Evolutionary conservation across 2,113 vertebrate species (phyloP), one percentile per base, ranked within the genome.

Genomic region (Tragelaphus buxtoni): DNA sequence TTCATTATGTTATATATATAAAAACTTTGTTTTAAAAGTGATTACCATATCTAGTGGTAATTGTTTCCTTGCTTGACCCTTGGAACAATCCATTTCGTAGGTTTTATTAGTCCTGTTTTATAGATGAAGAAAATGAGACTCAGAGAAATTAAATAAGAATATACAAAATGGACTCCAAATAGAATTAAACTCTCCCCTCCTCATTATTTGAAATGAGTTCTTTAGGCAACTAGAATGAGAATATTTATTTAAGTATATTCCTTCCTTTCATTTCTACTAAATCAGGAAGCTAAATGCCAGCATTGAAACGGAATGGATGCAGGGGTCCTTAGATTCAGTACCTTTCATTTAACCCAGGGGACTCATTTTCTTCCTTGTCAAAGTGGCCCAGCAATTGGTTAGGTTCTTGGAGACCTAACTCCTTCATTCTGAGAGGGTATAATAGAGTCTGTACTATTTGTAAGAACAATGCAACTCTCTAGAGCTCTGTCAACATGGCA

Each of bases 201-300:
- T 79, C 9, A 39, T 92, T 85, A 93, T 87, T 55, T 91, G 53
- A 91, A 93, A 95, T 61, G 42, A 89, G 61, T 69, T 90, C 30
- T 51, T 82, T 81, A 79, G 47, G 88, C 17, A 88, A 87, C 45
- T 51, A 39, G 7, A 17, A 17, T 35, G 24, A 35, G 30, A 76
- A 72, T 80, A 26, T 90, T 96, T 90, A 79, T 24, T 88, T 85
- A 95, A 35, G 45, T 63, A 85, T 82, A 63, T 9, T 30, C 4
- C 30, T 89, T 81, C 53, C 76, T 96, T 94, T 91, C 24, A 12
- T 88, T 93, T 96, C 55, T 96, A 58, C 47, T 89, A 79, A 94
- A 76, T 47, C 26, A 9, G 53, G 51, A 84, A 89, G 32, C 45
- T 47, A 65, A 84, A 88, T 74, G n/a, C 81, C 20, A 85, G 42